Conservation (phyloP, 1,140 invertebrate species). For the Pogonomyrmex californicus region DNA sequence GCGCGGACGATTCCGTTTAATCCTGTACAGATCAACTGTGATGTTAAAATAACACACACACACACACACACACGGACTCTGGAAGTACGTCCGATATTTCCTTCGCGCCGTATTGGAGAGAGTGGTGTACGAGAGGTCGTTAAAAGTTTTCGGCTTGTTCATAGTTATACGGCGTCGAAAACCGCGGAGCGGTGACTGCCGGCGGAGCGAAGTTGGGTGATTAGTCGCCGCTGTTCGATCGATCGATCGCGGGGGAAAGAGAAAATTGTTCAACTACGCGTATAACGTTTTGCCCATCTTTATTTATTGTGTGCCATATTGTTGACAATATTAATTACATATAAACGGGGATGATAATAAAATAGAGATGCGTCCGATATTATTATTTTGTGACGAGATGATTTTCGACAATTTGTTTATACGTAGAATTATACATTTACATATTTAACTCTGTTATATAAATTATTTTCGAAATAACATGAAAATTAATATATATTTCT, state of each 20-base stretch:
- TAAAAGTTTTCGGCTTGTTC: slow-evolving; percentile 49
- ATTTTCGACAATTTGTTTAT: too few relatives aligned
- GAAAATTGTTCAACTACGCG: slow-evolving; percentile 22
- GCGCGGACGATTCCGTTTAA: slow-evolving; percentile 17
- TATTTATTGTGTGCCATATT: background rate
- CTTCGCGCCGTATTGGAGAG: background rate
- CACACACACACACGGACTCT: background rate
- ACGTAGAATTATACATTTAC: too few relatives aligned
- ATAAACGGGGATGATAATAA: background rate
- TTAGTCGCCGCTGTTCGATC: slow-evolving; percentile 44
- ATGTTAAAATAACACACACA: slow-evolving; percentile 5
- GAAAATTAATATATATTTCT: too few relatives aligned
- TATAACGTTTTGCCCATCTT: background rate
- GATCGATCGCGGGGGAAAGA: slow-evolving; percentile 21
- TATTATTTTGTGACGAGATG: too few relatives aligned
- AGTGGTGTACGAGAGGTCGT: background rate
- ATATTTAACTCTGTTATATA: too few relatives aligned
- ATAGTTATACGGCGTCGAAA: slow-evolving; percentile 36
- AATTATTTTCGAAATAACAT: too few relatives aligned
- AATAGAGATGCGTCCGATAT: background rate
- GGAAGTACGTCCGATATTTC: background rate
- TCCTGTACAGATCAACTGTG: background rate
- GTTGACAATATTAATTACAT: background rate
- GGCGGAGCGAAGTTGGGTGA: slow-evolving; percentile 24
- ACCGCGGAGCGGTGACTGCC: background rate